Percentiles rank a stretch among this genome's conserved stretches.
Evolutionary conservation across 2,113 vertebrate species (phyloP).

Genomic region (Notothenia coriiceps): DNA sequence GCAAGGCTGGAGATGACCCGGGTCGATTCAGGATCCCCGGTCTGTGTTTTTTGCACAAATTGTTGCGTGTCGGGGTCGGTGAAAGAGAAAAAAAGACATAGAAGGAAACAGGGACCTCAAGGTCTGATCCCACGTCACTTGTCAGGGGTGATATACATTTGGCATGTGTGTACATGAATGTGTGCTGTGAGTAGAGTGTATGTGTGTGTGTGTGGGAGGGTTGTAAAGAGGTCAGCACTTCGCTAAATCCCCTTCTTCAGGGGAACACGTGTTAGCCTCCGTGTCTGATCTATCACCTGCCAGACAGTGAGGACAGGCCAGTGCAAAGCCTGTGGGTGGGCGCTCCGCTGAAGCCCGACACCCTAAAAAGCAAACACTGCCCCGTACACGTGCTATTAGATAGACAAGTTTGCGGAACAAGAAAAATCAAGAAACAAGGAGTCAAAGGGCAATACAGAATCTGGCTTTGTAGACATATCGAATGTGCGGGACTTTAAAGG

Average conservation of each 20-base stretch:
- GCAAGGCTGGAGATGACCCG: slow-evolving; percentile 40
- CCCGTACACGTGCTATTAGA: slow-evolving; percentile 19
- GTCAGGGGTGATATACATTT: slow-evolving; percentile 58
- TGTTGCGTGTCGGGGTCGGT: not conserved
- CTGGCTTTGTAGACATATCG: too few relatives aligned
- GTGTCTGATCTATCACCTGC: slow-evolving; percentile 80
- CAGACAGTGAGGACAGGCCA: slow-evolving; percentile 76
- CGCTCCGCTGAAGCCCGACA: slow-evolving; percentile 62
- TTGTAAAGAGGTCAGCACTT: slow-evolving; percentile 68
- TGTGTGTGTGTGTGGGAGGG: slow-evolving; percentile 34
- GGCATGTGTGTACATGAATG: slow-evolving; percentile 53
- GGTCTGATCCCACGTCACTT: slow-evolving; percentile 48
- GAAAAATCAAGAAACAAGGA: slow-evolving; percentile 10
- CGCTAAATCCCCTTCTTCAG: slow-evolving; percentile 69
- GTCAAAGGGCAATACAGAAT: slow-evolving; percentile 2
- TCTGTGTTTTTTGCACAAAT: slow-evolving; percentile 13
- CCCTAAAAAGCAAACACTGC: slow-evolving; percentile 60
- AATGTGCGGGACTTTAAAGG: not conserved
- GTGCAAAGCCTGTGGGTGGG: slow-evolving; percentile 67
- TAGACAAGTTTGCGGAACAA: slow-evolving; percentile 32
- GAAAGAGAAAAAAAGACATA: not conserved
- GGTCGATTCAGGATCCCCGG: slow-evolving; percentile 46
- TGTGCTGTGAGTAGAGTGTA: slow-evolving; percentile 15
- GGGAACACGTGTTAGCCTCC: slow-evolving; percentile 75
- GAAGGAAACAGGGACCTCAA: slow-evolving; percentile 32